Conservation (phyloP, 2,797 vertebrate genomes). For the Cygnus olor region DNA sequence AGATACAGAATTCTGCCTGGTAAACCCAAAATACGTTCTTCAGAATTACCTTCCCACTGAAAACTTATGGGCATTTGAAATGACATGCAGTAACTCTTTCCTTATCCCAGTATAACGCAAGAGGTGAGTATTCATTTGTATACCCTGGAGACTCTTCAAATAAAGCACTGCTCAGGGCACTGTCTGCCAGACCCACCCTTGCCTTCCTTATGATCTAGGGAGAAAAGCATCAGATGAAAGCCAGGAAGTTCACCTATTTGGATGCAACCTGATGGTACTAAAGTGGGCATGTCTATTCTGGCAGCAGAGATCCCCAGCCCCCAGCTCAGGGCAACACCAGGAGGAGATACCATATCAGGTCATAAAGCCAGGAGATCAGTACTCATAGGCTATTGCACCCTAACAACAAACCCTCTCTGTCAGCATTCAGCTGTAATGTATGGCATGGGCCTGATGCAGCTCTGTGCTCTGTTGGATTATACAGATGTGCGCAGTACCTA, state of each 20-base stretch:
- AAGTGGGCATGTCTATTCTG: slow-evolving; percentile 24
- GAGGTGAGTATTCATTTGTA: neutral
- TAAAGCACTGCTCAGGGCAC: neutral
- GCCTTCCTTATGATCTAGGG: slow-evolving; percentile 13
- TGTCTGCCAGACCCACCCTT: slow-evolving; percentile 50
- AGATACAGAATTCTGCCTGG: neutral
- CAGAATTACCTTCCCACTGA: neutral
- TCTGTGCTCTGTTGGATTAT: rapidly evolving
- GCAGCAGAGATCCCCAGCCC: neutral
- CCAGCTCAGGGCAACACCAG: rapidly evolving
- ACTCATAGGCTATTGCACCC: neutral
- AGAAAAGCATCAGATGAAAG: slow-evolving; percentile 9
- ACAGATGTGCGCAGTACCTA: neutral
- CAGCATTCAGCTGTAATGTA: neutral
- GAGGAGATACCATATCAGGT: neutral
- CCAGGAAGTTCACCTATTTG: slow-evolving; percentile 12
- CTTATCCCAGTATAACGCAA: neutral
- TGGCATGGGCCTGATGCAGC: neutral
- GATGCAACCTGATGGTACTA: neutral
- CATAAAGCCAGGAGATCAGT: neutral
- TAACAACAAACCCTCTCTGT: neutral
- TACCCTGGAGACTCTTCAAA: slow-evolving; percentile 29
- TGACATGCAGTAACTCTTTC: neutral
- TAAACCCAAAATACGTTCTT: neutral
- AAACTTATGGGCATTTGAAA: neutral